Evolutionary conservation across 2,888 invertebrate genomes (phyloP), one percentile per base, ranked within the genome.

Genomic region (Drosophila mulleri): DNA sequence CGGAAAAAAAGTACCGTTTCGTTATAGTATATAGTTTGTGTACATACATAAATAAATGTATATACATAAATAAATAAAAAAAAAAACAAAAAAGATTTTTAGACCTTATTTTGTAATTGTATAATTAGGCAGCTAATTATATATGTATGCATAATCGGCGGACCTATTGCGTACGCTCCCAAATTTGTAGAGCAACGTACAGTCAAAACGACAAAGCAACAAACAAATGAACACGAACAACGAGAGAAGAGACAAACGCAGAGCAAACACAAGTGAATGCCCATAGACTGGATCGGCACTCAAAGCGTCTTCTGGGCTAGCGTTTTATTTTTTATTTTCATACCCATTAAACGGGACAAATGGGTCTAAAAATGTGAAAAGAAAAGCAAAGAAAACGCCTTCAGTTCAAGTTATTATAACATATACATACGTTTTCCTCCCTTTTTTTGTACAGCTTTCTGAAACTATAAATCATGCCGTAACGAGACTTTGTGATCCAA

Each of bases 201-300:
- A 39, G 35, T 39, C 29, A 48, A n/a, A 29, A 2, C 48, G 26
- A 7, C 64, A 62, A 67, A 67, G 35, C 60, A 42, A 59, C 61
- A 64, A 53, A 64, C 48, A 45, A 37, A 65, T 63, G 20, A 52
- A 26, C 44, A 57, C 37, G 37, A 37, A 16, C 18, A 2, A 44
- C 16, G 8, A 7, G 32, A 57, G 45, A 29, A 62, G 37, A 39
- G 32, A 44, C 66, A 65, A 42, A 65, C 45, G 58, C 29, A 48
- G 29, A 61, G 61, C 60, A 69, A 59, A 72, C 59, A 56, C 39
- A 65, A 69, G 52, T 78, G 45, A 78, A 67, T 74, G 70, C 57
- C 61, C 66, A 70, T 64, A 14, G 74, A 53, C 26, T 56, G 72
- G 39, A 53, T 42, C 64, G 39, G 2, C 32, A 42, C 26, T 32